These are phyloP conservation scores for Silurus lanzhouensis DNA, from an alignment of 2,797 vertebrate genomes.

Conservation along the genomic window DNA sequence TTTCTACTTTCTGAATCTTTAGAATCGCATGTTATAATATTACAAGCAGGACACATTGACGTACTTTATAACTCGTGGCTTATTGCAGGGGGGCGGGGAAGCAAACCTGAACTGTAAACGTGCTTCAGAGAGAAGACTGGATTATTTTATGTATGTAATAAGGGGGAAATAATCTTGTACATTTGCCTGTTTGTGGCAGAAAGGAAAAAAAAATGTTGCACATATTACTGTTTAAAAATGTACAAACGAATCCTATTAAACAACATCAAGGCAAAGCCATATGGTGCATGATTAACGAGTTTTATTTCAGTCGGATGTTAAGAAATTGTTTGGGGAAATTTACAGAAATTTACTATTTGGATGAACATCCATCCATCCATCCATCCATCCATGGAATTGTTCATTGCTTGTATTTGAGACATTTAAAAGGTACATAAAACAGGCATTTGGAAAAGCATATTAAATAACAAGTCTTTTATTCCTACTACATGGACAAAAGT, in stretches of 20 bases:
- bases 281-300: background rate
- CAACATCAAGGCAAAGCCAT: conserved; percentile 54
- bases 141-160: conserved; percentile 74
- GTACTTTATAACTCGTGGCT: conserved; percentile 68
- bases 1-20: background rate
- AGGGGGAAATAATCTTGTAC: conserved; percentile 63
- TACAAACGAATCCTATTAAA: conserved; percentile 75
- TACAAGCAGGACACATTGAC: conserved; percentile 62
- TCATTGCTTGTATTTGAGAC: too few species aligned
- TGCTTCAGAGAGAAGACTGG: conserved; percentile 73
- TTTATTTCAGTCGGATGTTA: background rate
- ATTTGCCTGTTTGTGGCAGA: conserved; percentile 59
- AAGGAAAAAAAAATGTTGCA: conserved; percentile 67
- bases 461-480: too few species aligned
- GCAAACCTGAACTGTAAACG: conserved; percentile 67
- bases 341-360: too few species aligned
- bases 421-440: too few species aligned
- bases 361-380: too few species aligned
- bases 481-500: too few species aligned
- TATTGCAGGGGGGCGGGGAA: conserved; percentile 54
- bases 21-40: conserved; percentile 50
- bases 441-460: too few species aligned
- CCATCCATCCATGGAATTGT: too few species aligned
- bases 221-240: conserved; percentile 70
- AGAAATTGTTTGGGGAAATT: background rate